Base-by-base conservation (phyloP, 2,888 invertebrate genomes). In the Drosophila austrosaltans region DNA sequence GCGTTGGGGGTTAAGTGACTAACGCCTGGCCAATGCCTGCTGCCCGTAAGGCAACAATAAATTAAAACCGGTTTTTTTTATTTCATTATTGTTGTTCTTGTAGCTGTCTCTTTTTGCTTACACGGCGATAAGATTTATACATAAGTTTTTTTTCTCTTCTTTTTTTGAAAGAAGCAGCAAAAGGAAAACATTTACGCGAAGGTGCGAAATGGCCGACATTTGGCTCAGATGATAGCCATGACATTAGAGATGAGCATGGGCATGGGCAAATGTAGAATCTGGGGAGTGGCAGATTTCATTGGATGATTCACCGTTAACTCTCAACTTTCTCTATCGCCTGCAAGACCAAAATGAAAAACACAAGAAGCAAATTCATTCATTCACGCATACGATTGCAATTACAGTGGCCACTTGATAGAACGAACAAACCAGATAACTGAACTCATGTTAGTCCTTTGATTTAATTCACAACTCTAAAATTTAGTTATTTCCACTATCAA, bases 361-460 rank as follows among this genome's bases (percentile, higher is more conserved):
- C 54, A 64, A 70, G 59, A 71, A 81, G 69, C 53, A 66, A 75
- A 65, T 69, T 75, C 81, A 78, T 81, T 78, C 75, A 81, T 42
- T 48, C 48, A 69, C 40, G 32, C 53, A 48, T 16, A 48, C 48
- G 25, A 22, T 48, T 48, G 48, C 48, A 25, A 12, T 48, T 25
- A 48, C 32, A 58, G 57, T 58, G 30, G 39, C 10, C 7, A 12
- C 32, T 39, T 4, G 10, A 32, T 39, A 7, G 7, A 48, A 48
- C 6, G 22, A 48, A 48, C 48, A 48, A 44, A 8, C 8, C 36
- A 36, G 36, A 36, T 36, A 8, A 36, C 2, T 36, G 36, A 8
- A 36, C 0, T 10, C 1, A 10, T 8, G 36, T 8, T 36, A 36
- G 36, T 36, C 36, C 36, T 36, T 36, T 8, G 36, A 8, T 10